A percentile compares a stretch with the other conserved stretches of the same genome.
Conservation (phyloP, 2,888 invertebrate species). For the Himalopsyche kuldschensis region DNA sequence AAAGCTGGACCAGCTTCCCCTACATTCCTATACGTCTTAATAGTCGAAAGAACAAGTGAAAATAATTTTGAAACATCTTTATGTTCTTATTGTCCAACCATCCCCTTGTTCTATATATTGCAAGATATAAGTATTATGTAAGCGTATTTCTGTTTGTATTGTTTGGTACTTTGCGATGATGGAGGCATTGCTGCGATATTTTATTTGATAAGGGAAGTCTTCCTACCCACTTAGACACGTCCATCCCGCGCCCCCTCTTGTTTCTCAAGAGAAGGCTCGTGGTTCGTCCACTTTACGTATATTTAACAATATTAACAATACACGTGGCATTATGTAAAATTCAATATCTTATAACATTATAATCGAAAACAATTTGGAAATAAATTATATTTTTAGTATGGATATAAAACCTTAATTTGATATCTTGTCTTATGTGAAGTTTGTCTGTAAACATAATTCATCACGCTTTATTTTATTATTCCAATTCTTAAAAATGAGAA, state of each 20-base stretch:
- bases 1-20: background rate
- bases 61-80: slow-evolving; percentile 24
- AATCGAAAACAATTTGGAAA: too few relatives aligned
- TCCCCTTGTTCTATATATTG: background rate
- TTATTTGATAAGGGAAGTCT: slow-evolving; percentile 27
- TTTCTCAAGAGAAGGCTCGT: slow-evolving; percentile 12
- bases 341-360: too few relatives aligned
- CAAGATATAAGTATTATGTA: background rate
- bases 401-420: too few relatives aligned
- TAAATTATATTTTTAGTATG: too few relatives aligned
- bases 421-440: too few relatives aligned
- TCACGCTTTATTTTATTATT: too few relatives aligned
- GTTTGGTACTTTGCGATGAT: background rate
- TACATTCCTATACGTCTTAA: background rate
- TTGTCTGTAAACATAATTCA: too few relatives aligned
- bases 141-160: background rate
- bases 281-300: too few relatives aligned
- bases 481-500: too few relatives aligned
- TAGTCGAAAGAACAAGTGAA: slow-evolving; percentile 21
- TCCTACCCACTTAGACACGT: slow-evolving; percentile 35
- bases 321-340: too few relatives aligned
- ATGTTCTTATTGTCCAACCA: background rate
- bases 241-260: slow-evolving; percentile 21
- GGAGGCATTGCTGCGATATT: slow-evolving; percentile 31
- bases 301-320: too few relatives aligned